Base-by-base conservation (phyloP, 2,113 vertebrate species). In the Aphyosemion australe region DNA sequence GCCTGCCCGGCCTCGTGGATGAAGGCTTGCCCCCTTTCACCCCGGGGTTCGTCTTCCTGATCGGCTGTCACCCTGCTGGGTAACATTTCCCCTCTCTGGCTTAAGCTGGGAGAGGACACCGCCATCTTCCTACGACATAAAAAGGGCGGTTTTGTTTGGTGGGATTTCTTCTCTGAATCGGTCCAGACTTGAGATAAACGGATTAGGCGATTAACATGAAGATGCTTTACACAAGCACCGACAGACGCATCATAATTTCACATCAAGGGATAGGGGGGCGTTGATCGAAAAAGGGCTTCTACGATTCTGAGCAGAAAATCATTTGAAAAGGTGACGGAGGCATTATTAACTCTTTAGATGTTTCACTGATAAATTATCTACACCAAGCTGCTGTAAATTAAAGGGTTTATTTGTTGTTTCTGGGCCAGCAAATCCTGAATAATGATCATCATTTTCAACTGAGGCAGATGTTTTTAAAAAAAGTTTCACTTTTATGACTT, bases 131-230 rank as follows among this genome's bases (percentile, higher is more conserved):
- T 78, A 75, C 82, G 86, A 87, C 83, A n/a, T 78, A 70, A 84
- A 88, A 88, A 87, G 4, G 75, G 72, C 70, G 54, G 74, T 84
- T 90, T 85, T 86, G 87, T 90, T 87, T 88, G 79, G 77, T 74
- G 69, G 74, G 85, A 84, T 87, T 89, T 86, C 74, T 58, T 67
- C 76, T 62, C 70, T 84, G 88, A 87, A 89, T 90, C 52, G 64
- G 83, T 71, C 79, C 50, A 20, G 83, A 87, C 80, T 87, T 67
- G 64, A 88, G 88, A 90, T 90, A 90, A 92, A 91, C 78, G 89
- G 90, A 92, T 93, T 91, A 91, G 76, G 54, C 41, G 86, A 89
- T 89, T 90, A 91, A 88, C 82, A 71, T 85, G 85, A 76, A 79
- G 86, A 85, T 84, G 78, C 80, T 89, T 85, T 80, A 74, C 79